Evolutionary conservation across 2,888 invertebrate species (phyloP).

Genomic region (Dryadula phaetusa): DNA sequence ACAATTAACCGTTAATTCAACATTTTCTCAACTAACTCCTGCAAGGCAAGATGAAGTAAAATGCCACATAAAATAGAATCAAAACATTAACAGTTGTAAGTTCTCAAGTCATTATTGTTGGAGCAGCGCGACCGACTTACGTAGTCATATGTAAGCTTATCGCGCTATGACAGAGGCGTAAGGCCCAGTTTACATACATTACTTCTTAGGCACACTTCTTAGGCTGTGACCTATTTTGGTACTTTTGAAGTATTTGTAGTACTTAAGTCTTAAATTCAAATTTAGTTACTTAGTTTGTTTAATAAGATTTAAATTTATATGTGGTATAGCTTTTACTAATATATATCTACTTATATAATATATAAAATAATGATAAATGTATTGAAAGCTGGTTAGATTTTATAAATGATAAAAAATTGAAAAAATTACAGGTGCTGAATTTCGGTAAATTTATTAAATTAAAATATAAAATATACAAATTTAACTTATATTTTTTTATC

Average conservation of each 20-base stretch:
- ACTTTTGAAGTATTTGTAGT: constrained; percentile 17
- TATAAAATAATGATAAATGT: too few relatives aligned
- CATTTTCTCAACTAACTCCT: neutral
- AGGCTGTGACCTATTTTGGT: constrained; percentile 29
- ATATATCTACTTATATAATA: too few relatives aligned
- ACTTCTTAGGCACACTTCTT: constrained; percentile 27
- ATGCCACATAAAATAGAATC: constrained; percentile 15
- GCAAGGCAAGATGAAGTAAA: neutral
- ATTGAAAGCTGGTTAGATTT: too few relatives aligned
- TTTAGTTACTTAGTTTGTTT: neutral
- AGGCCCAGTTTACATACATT: constrained; percentile 26
- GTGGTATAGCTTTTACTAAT: neutral
- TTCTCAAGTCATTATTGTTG: constrained; percentile 31
- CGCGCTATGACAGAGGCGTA: constrained; percentile 30
- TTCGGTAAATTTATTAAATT: too few relatives aligned
- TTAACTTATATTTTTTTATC: too few relatives aligned
- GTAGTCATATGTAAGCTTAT: constrained; percentile 32
- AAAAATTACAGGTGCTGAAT: too few relatives aligned
- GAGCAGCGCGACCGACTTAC: constrained; percentile 23
- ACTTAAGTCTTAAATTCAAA: constrained; percentile 7
- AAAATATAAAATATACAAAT: too few relatives aligned
- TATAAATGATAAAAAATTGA: too few relatives aligned
- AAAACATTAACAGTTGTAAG: constrained; percentile 11
- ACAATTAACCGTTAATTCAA: neutral
- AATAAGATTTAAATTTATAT: neutral